phyloP scores from a whole-genome alignment of 1,140 invertebrate genomes.

The Vollenhovia emeryi region DNA sequence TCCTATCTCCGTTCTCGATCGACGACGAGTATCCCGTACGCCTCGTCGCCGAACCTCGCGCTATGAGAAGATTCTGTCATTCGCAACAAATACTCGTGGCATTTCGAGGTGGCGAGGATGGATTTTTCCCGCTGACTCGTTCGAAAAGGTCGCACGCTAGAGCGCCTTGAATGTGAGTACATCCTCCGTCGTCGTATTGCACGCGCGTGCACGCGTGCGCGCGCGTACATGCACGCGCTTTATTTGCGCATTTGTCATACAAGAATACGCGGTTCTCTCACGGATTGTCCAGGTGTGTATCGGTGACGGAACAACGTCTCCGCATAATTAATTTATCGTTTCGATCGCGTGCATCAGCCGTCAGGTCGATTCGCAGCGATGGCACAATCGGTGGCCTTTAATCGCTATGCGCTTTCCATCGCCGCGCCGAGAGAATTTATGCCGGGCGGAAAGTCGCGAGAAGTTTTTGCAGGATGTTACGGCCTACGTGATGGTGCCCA shows the following conservation, averaged over 20 bases:
- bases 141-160: constrained; percentile 68
- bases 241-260: constrained; percentile 49
- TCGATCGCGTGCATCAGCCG: constrained; percentile 13
- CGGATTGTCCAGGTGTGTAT: constrained; percentile 29
- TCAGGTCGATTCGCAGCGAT: constrained; percentile 11
- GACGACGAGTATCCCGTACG: not conserved
- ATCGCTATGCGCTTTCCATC: constrained; percentile 27
- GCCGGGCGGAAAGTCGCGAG: not conserved
- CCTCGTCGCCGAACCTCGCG: constrained; percentile 1
- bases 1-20: constrained; percentile 31
- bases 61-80: constrained; percentile 73
- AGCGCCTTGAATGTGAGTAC: constrained; percentile 34
- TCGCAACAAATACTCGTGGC: constrained; percentile 70
- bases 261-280: not conserved
- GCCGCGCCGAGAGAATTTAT: constrained; percentile 14
- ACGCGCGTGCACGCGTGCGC: not conserved
- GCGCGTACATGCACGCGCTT: not conserved
- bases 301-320: constrained; percentile 21
- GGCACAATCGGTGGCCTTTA: constrained; percentile 53
- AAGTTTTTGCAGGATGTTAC: not conserved
- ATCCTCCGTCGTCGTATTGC: not conserved
- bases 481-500: not conserved
- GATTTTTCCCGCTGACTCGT: constrained; percentile 61
- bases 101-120: constrained; percentile 67
- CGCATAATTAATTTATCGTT: constrained; percentile 65